Base-by-base conservation (phyloP, 2,888 invertebrate genomes). In the Leucophenga maculata region DNA sequence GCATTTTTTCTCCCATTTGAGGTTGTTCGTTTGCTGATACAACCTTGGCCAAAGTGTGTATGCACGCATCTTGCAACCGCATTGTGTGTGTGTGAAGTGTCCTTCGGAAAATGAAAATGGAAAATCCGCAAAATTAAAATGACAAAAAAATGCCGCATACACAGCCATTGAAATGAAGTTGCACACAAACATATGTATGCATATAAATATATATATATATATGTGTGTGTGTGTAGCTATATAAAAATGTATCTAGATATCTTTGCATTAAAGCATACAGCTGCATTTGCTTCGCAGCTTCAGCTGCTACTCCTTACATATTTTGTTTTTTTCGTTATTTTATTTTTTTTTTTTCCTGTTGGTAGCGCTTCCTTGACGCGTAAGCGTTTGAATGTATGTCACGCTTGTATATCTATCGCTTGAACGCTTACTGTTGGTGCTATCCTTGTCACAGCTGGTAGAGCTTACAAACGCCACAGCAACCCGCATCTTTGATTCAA, bases 121-220 rank as follows among this genome's bases (percentile, higher is more conserved):
- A 73, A 77, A 84, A 82, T 83, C 83, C 80, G 75, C 82, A 78
- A 85, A 83, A 84, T 82, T 82, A 82, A 82, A 82, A 82, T 82
- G 84, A 82, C 85, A 82, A 82, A 65, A 68, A 82, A 82, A 84
- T 74, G 77, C 72, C 78, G 75, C 76, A 70, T 75, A 81, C 77
- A 76, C 82, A 32, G 13, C 6, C 8, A 39, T 50, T 18, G 50
- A 50, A 50, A 16, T 50, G 50, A 50, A 50, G 6, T n/a, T n/a
- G 3, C 57, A 57, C 59, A 32, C 16, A 31, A 59, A 59, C 16
- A 31, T 14, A 50, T 50, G n/a, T 26, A 22, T 31, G 16, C n/a
- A 31, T 57, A 31, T 31, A 57, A 4, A 57, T 22, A 9, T 13
- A 26, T 20, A 20, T 22, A 55, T 22, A 55, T 20, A 20, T 20